Conservation (phyloP, 2,888 invertebrate genomes). For the Trichogramma dendrolimi region DNA sequence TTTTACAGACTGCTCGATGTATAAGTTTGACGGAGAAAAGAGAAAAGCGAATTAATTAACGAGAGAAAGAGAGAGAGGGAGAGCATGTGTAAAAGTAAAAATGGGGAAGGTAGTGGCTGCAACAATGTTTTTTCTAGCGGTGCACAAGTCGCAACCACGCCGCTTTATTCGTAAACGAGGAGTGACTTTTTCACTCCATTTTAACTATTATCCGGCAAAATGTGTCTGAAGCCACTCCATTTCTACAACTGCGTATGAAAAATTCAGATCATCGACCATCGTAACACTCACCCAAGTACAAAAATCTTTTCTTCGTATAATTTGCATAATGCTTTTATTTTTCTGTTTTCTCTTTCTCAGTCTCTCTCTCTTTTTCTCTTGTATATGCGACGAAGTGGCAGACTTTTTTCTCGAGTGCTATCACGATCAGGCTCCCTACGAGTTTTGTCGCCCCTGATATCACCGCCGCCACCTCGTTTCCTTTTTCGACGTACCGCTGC, state of each 20-base stretch:
- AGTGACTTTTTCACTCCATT: too few relatives aligned
- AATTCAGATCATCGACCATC: neutral
- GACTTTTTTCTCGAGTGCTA: too few relatives aligned
- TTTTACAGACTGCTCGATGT: slow-evolving; percentile 30
- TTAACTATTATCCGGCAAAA: too few relatives aligned
- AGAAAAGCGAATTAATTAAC: slow-evolving; percentile 20
- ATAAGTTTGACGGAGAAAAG: slow-evolving; percentile 13
- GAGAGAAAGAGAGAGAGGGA: slow-evolving; percentile 7
- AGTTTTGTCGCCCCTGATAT: slow-evolving; percentile 7
- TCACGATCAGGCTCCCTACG: neutral
- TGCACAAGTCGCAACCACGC: too few relatives aligned
- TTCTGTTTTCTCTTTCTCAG: neutral
- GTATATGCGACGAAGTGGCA: too few relatives aligned
- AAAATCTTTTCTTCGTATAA: neutral
- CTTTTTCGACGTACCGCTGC: slow-evolving; percentile 9
- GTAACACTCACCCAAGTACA: neutral
- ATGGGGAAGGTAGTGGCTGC: neutral
- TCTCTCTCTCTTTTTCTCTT: neutral
- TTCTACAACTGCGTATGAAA: too few relatives aligned
- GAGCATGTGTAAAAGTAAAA: slow-evolving; percentile 12
- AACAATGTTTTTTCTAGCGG: too few relatives aligned
- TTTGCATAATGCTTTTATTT: neutral
- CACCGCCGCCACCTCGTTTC: neutral
- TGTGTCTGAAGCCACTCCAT: too few relatives aligned
- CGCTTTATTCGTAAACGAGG: too few relatives aligned